These are phyloP conservation scores for Leuctra nigra DNA, from an alignment of 2,888 invertebrate species.

Conservation along the genomic window DNA sequence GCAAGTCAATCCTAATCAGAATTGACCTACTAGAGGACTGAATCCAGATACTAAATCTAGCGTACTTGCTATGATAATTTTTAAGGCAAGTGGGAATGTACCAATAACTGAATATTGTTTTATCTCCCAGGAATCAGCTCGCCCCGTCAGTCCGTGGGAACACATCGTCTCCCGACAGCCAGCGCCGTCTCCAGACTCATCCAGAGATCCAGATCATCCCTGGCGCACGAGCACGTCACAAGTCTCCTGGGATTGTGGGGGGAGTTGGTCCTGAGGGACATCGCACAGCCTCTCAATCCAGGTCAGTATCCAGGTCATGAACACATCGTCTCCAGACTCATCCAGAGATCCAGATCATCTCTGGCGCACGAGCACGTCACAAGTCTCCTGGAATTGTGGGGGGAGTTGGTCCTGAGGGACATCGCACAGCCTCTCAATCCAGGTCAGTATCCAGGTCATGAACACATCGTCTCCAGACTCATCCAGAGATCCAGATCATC, in stretches of 20 bases:
- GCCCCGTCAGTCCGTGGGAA: constrained; percentile 47
- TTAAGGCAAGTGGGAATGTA: no score
- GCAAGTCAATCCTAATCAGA: no score
- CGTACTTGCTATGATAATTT: no score
- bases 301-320: constrained; percentile 40
- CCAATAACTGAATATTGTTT: constrained; percentile 1
- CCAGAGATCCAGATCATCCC: constrained; percentile 45
- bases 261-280: constrained; percentile 64
- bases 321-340: constrained; percentile 50
- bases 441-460: constrained; percentile 40
- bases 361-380: constrained; percentile 64
- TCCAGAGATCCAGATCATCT: constrained; percentile 46
- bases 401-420: constrained; percentile 66
- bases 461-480: constrained; percentile 50
- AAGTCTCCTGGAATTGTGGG: constrained; percentile 73
- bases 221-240: constrained; percentile 62
- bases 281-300: constrained; percentile 59
- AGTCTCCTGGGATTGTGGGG: constrained; percentile 76
- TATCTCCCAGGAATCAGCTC: constrained; percentile 40
- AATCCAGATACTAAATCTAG: no score
- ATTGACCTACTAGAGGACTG: no score
- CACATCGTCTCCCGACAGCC: constrained; percentile 56
- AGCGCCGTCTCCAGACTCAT: constrained; percentile 51
- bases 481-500: constrained; percentile 47
- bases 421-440: constrained; percentile 60